Conservation (phyloP, 2,113 vertebrate genomes). For the Mus pahari region DNA sequence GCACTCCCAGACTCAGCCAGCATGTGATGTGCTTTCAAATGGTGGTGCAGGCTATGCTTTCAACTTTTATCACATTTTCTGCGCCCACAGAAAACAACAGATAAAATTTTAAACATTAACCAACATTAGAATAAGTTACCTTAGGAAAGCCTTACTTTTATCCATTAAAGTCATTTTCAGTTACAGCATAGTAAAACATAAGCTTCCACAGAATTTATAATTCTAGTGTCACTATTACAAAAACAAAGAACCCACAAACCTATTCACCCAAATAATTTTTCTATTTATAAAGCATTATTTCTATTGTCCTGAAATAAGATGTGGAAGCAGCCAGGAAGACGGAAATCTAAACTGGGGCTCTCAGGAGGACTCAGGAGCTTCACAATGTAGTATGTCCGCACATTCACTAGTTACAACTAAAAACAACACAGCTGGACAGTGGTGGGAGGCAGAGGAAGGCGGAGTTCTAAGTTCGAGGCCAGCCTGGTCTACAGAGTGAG, state of each 20-base stretch:
- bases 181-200: background rate
- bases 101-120: slow-evolving; percentile 43
- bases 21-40: slow-evolving; percentile 8
- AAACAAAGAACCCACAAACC: background rate
- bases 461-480: too few relatives aligned
- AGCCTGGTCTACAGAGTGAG: too few relatives aligned
- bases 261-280: slow-evolving; percentile 20
- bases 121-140: slow-evolving; percentile 7
- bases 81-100: slow-evolving; percentile 42
- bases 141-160: slow-evolving; percentile 20
- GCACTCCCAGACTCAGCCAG: background rate
- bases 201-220: slow-evolving; percentile 43
- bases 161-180: slow-evolving; percentile 52
- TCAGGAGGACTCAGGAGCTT: background rate
- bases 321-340: background rate
- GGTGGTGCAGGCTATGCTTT: background rate
- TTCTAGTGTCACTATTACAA: slow-evolving; percentile 46
- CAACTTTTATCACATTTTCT: slow-evolving; percentile 44
- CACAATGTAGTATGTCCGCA: background rate
- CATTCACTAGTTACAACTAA: background rate
- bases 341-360: background rate
- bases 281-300: slow-evolving; percentile 46
- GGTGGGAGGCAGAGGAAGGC: too few relatives aligned
- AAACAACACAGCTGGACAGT: too few relatives aligned
- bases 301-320: slow-evolving; percentile 45